Evolutionary conservation across 2,113 vertebrate species (phyloP).

Genomic region (Aythya baeri): DNA sequence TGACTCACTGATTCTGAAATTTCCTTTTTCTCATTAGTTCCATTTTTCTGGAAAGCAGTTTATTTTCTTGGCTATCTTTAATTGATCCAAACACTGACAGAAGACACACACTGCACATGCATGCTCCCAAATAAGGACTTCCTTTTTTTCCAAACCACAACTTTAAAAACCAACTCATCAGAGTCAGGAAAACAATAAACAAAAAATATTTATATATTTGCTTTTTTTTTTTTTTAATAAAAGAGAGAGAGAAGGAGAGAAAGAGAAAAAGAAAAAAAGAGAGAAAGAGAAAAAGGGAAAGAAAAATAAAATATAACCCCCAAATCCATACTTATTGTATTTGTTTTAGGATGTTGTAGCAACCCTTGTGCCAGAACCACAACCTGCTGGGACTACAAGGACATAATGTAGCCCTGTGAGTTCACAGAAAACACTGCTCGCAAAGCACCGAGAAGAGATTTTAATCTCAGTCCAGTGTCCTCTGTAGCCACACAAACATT

Average conservation of each 20-base stretch:
- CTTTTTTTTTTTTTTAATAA: background rate
- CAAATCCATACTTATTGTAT: background rate
- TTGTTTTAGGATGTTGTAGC: background rate
- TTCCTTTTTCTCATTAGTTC: background rate
- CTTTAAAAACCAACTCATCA: background rate
- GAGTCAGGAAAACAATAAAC: background rate
- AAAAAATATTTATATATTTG: background rate
- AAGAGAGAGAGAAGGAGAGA: too few species aligned
- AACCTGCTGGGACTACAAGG: background rate
- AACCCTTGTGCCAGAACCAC: background rate
- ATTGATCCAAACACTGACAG: background rate
- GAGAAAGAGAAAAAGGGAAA: too few species aligned
- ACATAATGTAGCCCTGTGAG: fast-evolving
- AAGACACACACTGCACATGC: background rate
- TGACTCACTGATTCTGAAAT: background rate
- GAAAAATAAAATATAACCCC: too few species aligned
- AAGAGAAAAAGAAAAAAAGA: too few species aligned
- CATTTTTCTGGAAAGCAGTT: background rate
- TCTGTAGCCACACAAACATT: background rate
- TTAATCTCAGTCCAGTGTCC: background rate
- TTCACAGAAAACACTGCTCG: background rate
- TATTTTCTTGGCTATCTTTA: slow-evolving; percentile 13
- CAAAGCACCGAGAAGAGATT: background rate
- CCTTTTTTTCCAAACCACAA: background rate
- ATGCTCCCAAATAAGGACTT: background rate